These are phyloP conservation scores for Sericinus montela DNA, from an alignment of 2,888 invertebrate genomes.

Conservation along the genomic window DNA sequence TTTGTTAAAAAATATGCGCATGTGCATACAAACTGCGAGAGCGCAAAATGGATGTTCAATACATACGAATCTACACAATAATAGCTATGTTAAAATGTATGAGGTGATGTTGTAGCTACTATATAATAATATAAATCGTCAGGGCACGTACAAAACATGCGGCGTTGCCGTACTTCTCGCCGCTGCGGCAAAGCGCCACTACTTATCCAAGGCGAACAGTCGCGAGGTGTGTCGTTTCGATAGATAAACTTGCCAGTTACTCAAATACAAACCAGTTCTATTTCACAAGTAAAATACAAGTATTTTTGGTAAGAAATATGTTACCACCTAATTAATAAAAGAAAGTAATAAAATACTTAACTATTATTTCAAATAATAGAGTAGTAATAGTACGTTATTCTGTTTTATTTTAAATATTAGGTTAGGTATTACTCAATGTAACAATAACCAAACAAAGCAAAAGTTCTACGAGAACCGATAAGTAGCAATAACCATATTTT, in stretches of 20 bases:
- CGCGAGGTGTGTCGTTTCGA: constrained; percentile 33
- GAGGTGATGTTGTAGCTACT: constrained; percentile 16
- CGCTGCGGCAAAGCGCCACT: constrained; percentile 44
- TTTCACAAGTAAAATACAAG: background rate
- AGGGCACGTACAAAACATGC: constrained; percentile 36
- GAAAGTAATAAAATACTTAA: too few species aligned
- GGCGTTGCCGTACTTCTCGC: constrained; percentile 50
- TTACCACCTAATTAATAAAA: too few species aligned
- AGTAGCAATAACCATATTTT: too few species aligned
- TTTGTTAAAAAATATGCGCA: too few species aligned
- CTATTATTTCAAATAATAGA: too few species aligned
- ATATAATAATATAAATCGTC: constrained; percentile 25
- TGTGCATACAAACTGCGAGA: constrained; percentile 13
- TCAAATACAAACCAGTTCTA: constrained; percentile 9
- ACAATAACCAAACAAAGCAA: too few species aligned
- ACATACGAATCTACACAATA: constrained; percentile 17
- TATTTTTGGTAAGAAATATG: background rate
- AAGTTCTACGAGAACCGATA: too few species aligned
- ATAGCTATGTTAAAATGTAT: constrained; percentile 9
- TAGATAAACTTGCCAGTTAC: constrained; percentile 10
- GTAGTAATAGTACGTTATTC: too few species aligned
- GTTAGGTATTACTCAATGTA: too few species aligned
- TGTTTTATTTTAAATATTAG: too few species aligned
- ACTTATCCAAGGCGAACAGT: constrained; percentile 51
- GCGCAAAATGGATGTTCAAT: constrained; percentile 23